Percentiles rank a stretch among this genome's conserved stretches.
phyloP scores from a whole-genome alignment of 2,888 invertebrate species.

The Diarsia dahlii region DNA sequence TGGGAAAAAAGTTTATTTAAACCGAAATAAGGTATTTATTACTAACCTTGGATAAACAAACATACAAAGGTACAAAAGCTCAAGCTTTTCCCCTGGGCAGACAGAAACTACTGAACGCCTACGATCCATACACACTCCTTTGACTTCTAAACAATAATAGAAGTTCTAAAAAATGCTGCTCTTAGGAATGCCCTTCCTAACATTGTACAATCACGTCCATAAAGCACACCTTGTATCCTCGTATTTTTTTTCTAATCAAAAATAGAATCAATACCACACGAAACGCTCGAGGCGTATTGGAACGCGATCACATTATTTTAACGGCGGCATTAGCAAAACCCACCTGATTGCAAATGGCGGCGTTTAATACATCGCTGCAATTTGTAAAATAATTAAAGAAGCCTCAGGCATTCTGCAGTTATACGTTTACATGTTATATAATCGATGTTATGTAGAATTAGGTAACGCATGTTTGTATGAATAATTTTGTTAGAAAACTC shows the following conservation, averaged over 20 bases:
- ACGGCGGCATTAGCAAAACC: conserved; percentile 46
- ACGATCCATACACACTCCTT: background rate
- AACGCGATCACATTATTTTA: conserved; percentile 58
- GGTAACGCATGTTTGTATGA: conserved; percentile 48
- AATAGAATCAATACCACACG: conserved; percentile 35
- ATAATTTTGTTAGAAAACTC: conserved; percentile 39
- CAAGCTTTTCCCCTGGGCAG: background rate
- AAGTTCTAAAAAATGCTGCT: background rate
- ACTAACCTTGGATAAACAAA: background rate
- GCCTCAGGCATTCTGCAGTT: conserved; percentile 51
- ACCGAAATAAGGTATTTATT: no score
- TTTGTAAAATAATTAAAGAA: conserved; percentile 65
- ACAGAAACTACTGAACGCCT: background rate
- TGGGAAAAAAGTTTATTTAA: no score
- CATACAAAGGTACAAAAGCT: no score
- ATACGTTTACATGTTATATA: conserved; percentile 38
- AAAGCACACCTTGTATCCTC: background rate
- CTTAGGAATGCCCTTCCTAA: background rate
- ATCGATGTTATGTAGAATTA: conserved; percentile 54
- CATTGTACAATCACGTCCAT: conserved; percentile 12
- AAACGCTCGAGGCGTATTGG: conserved; percentile 45
- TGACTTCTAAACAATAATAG: no score
- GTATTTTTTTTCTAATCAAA: conserved; percentile 13
- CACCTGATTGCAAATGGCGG: conserved; percentile 55
- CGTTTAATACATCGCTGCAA: conserved; percentile 45